These are phyloP conservation scores for Cephalopterus ornatus DNA, from an alignment of 2,113 vertebrate species.

Conservation along the genomic window DNA sequence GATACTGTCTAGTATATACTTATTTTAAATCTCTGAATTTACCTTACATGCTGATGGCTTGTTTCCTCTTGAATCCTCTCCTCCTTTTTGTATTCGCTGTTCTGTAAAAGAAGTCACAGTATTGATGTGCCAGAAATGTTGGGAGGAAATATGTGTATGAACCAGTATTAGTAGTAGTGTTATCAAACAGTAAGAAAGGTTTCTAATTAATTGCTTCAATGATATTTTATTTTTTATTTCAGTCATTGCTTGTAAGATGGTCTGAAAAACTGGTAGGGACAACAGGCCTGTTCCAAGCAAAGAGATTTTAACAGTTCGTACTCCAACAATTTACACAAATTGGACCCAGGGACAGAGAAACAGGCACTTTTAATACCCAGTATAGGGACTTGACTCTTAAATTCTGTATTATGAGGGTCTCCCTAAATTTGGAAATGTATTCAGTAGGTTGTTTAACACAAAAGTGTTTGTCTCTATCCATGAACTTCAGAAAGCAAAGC, in stretches of 20 bases:
- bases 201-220: neutral
- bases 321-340: neutral
- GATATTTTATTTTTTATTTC: neutral
- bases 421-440: neutral
- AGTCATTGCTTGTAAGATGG: neutral
- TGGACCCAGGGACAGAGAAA: neutral
- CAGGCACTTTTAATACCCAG: neutral
- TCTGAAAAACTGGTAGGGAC: neutral
- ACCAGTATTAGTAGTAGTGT: neutral
- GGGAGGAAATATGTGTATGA: neutral
- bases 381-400: neutral
- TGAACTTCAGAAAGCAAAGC: neutral
- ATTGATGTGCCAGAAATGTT: neutral
- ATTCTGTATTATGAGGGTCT: neutral
- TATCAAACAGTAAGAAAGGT: neutral
- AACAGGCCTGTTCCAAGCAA: neutral
- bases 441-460: neutral
- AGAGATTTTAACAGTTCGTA: neutral
- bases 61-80: conserved; percentile 16
- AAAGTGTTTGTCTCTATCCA: neutral
- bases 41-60: conserved; percentile 5
- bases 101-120: conserved; percentile 31
- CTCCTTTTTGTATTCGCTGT: conserved; percentile 4
- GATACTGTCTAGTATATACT: neutral
- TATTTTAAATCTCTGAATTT: neutral